Percentiles rank a stretch among this genome's conserved stretches.
These are phyloP conservation scores for Bursaphelenchus okinawaensis DNA, from an alignment of 2,888 invertebrate species.

Conservation along the genomic window DNA sequence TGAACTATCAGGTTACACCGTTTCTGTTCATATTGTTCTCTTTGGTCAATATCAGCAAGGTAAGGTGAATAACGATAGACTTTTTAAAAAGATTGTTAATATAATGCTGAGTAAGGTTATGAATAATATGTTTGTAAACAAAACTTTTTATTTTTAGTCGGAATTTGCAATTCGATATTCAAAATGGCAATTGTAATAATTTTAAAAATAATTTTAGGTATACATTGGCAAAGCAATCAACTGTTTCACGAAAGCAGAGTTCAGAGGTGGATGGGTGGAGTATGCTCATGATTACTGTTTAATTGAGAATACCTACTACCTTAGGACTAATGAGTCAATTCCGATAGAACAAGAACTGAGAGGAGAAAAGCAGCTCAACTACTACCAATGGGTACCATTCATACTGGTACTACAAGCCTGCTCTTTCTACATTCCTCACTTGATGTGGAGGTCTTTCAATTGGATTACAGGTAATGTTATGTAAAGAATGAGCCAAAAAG, in stretches of 20 bases:
- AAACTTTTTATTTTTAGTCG: neutral
- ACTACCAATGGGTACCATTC: slow-evolving; percentile 56
- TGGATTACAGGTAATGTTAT: slow-evolving; percentile 55
- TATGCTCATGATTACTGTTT: slow-evolving; percentile 62
- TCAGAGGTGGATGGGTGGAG: slow-evolving; percentile 59
- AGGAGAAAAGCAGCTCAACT: slow-evolving; percentile 26
- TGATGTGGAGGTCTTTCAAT: slow-evolving; percentile 55
- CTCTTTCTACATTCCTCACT: slow-evolving; percentile 51
- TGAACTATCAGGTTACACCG: slow-evolving; percentile 39
- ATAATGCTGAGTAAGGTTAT: neutral
- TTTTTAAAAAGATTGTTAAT: too few relatives aligned
- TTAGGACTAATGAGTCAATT: slow-evolving; percentile 38
- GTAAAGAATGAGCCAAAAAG: neutral
- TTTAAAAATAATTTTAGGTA: slow-evolving; percentile 25
- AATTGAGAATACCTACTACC: slow-evolving; percentile 61
- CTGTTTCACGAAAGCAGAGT: slow-evolving; percentile 56
- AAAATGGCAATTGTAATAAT: neutral
- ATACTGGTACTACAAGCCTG: slow-evolving; percentile 53
- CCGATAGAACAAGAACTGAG: slow-evolving; percentile 26
- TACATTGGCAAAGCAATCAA: slow-evolving; percentile 46
- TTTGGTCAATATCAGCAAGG: slow-evolving; percentile 36
- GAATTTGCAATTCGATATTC: neutral
- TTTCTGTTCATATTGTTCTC: slow-evolving; percentile 32
- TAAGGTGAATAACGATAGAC: too few relatives aligned
- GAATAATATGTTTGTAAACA: neutral